phyloP scores from a whole-genome alignment of 2,113 vertebrate species.

The Neogobius melanostomus region DNA sequence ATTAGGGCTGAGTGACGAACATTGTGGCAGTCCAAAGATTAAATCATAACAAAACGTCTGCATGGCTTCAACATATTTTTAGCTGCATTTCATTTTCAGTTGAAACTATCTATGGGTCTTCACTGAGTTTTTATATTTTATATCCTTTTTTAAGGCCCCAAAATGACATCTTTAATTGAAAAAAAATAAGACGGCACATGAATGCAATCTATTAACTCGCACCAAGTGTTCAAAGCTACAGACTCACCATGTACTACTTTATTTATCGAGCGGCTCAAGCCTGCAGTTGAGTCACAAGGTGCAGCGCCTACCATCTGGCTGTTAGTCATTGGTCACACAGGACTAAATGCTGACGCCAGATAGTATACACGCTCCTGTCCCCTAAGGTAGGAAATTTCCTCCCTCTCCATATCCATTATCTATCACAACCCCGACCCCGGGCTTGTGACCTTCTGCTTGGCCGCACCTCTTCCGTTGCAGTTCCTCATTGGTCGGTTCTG shows the following conservation, averaged over 20 bases:
- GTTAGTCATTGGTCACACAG: slow-evolving; percentile 56
- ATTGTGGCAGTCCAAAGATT: too few species aligned
- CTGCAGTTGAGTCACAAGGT: slow-evolving; percentile 27
- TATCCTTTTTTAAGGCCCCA: too few species aligned
- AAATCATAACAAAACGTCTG: too few species aligned
- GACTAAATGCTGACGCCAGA: slow-evolving; percentile 69
- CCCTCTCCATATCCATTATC: slow-evolving; percentile 72
- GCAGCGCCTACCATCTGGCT: slow-evolving; percentile 45
- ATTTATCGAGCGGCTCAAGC: slow-evolving; percentile 12
- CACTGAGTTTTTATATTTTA: too few species aligned
- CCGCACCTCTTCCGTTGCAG: slow-evolving; percentile 31
- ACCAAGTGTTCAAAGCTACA: background rate
- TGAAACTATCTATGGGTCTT: too few species aligned
- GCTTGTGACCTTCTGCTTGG: slow-evolving; percentile 68
- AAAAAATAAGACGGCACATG: too few species aligned
- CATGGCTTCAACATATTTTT: too few species aligned
- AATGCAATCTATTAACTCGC: too few species aligned
- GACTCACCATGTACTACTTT: background rate
- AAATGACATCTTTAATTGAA: too few species aligned
- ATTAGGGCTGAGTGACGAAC: too few species aligned
- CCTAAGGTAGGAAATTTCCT: slow-evolving; percentile 68
- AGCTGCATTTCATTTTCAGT: too few species aligned
- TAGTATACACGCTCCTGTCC: slow-evolving; percentile 57
- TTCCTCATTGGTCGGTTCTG: slow-evolving; percentile 52
- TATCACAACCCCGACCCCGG: slow-evolving; percentile 59